Conservation (phyloP, 2,797 vertebrate genomes). For the Enteromius thamalakanensis region DNA sequence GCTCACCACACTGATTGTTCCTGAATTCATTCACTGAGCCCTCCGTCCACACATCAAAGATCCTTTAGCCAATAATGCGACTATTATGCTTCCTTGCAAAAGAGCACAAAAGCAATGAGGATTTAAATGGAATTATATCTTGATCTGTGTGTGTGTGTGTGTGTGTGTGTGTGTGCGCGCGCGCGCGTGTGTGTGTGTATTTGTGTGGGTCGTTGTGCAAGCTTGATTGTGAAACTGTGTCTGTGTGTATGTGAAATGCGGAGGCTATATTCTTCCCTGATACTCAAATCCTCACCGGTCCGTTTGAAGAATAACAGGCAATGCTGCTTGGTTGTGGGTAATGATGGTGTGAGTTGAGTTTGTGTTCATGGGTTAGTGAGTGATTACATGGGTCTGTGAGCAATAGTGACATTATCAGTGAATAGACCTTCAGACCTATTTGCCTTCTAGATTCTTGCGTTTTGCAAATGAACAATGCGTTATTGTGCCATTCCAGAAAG, state of each 20-base stretch:
- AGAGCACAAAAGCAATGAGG: slow-evolving; percentile 61
- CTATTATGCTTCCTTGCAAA: slow-evolving; percentile 61
- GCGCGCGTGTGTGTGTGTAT: background rate
- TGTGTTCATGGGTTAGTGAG: slow-evolving; percentile 28
- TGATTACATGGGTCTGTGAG: background rate
- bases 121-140: slow-evolving; percentile 65
- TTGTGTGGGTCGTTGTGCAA: background rate
- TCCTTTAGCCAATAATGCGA: slow-evolving; percentile 54
- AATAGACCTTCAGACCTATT: background rate
- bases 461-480: too few species aligned
- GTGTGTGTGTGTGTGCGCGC: background rate
- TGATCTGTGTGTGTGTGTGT: background rate
- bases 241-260: slow-evolving; percentile 31
- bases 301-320: slow-evolving; percentile 38
- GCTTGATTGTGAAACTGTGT: slow-evolving; percentile 50
- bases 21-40: slow-evolving; percentile 54
- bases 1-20: slow-evolving; percentile 53
- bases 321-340: background rate
- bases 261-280: slow-evolving; percentile 22
- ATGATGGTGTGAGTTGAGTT: slow-evolving; percentile 35
- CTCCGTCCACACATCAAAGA: slow-evolving; percentile 64
- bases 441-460: too few species aligned
- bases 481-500: too few species aligned
- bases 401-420: background rate
- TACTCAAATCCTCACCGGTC: slow-evolving; percentile 19